phyloP scores from a whole-genome alignment of 2,888 invertebrate genomes.

The Apoda limacodes region DNA sequence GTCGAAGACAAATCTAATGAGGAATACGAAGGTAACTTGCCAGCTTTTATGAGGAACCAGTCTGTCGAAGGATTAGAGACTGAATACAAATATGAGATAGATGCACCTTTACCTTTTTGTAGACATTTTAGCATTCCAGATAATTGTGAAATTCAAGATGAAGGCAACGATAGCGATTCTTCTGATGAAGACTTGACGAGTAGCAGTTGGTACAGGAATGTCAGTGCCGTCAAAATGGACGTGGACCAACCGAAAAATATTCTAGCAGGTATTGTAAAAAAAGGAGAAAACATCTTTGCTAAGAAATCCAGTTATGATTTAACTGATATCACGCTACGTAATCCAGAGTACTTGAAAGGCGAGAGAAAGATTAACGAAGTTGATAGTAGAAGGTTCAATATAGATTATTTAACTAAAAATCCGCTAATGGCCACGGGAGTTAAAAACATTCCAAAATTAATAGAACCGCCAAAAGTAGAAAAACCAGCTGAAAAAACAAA shows the following conservation, averaged over 20 bases:
- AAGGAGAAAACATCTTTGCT: constrained; percentile 30
- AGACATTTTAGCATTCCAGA: constrained; percentile 45
- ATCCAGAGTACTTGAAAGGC: constrained; percentile 22
- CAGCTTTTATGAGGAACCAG: constrained; percentile 55
- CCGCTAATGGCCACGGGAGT: constrained; percentile 34
- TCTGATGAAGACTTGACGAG: constrained; percentile 28
- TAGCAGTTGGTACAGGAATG: constrained; percentile 29
- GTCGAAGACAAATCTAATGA: constrained; percentile 19
- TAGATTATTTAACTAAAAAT: constrained; percentile 34
- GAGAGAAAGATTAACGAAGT: constrained; percentile 36
- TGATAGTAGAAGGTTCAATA: constrained; percentile 39
- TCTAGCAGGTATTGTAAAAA: constrained; percentile 29
- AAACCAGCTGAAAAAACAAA: constrained; percentile 36
- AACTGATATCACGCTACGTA: constrained; percentile 30
- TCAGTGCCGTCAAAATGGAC: constrained; percentile 18
- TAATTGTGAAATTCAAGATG: constrained; percentile 15
- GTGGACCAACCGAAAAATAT: background rate
- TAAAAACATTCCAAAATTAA: constrained; percentile 34
- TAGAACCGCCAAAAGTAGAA: constrained; percentile 18
- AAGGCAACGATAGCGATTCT: constrained; percentile 25
- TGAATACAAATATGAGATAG: constrained; percentile 30
- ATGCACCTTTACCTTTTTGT: constrained; percentile 31
- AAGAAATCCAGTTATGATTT: constrained; percentile 46
- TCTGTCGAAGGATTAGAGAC: constrained; percentile 53
- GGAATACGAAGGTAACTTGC: constrained; percentile 22